Percentiles rank a stretch among this genome's conserved stretches.
Conservation (phyloP, 2,113 vertebrate genomes). For the Athene cunicularia region DNA sequence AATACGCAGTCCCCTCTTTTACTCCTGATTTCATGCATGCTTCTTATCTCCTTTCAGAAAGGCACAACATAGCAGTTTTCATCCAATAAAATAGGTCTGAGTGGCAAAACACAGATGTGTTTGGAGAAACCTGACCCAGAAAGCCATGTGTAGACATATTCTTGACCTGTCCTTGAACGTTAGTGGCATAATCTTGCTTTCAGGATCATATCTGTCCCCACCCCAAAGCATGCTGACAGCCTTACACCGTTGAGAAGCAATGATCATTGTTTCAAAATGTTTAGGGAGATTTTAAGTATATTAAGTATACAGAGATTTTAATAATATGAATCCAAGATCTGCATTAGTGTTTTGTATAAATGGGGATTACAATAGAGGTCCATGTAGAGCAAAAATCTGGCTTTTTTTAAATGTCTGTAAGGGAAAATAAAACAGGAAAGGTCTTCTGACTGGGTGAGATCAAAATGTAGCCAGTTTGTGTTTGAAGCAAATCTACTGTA, state of each 20-base stretch:
- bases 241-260: conserved; percentile 41
- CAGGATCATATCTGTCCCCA: not conserved
- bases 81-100: not conserved
- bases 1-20: not conserved
- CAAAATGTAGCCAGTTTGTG: not conserved
- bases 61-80: not conserved
- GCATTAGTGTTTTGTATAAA: not conserved
- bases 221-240: not conserved
- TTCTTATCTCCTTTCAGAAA: not conserved
- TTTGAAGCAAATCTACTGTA: not conserved
- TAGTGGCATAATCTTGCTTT: not conserved
- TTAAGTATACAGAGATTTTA: not conserved
- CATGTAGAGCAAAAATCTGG: not conserved
- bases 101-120: not conserved
- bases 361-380: not conserved
- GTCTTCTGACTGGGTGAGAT: not conserved
- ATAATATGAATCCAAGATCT: not conserved
- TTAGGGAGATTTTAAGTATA: not conserved
- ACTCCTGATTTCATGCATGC: not conserved
- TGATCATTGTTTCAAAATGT: not conserved
- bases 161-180: conserved; percentile 5
- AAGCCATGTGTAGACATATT: not conserved
- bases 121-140: not conserved
- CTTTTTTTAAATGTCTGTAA: not conserved
- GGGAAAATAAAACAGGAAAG: not conserved